A percentile compares a stretch with the other conserved stretches of the same genome.
These are phyloP conservation scores for Trachops cirrhosus DNA, from an alignment of 2,797 vertebrate genomes.

Conservation along the genomic window DNA sequence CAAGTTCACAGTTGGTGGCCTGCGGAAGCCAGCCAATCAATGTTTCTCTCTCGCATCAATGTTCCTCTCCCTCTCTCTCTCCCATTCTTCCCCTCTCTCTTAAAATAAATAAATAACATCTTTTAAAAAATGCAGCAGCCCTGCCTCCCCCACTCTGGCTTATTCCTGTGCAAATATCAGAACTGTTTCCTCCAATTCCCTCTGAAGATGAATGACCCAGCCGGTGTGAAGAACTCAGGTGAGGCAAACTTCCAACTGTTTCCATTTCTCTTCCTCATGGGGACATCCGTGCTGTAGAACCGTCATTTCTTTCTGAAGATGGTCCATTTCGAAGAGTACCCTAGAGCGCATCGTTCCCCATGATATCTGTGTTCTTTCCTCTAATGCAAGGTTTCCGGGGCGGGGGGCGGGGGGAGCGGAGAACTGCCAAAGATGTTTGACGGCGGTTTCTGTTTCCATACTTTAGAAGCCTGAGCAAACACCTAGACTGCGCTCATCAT, in stretches of 20 bases:
- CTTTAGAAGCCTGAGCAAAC: not conserved
- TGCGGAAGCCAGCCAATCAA: no score
- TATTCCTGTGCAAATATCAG: no score
- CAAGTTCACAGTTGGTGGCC: no score
- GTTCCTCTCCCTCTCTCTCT: no score
- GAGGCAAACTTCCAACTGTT: not conserved
- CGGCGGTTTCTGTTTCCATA: not conserved
- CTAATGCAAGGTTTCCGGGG: fast-evolving
- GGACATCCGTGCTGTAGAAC: not conserved
- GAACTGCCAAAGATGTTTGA: not conserved
- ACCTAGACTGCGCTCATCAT: not conserved
- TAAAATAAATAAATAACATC: not conserved
- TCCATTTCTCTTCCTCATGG: not conserved
- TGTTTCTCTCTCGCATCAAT: no score
- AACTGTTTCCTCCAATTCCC: not conserved
- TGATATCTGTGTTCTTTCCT: not conserved
- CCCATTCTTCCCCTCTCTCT: not conserved
- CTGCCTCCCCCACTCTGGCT: not conserved
- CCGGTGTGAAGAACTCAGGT: not conserved
- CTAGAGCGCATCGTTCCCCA: not conserved
- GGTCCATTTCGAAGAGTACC: not conserved
- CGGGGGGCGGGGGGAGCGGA: no score
- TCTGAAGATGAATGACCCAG: not conserved
- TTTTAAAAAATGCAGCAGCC: not conserved
- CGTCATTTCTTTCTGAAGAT: not conserved